phyloP scores from a whole-genome alignment of 2,113 vertebrate species.

The Nothoprocta perdicaria region DNA sequence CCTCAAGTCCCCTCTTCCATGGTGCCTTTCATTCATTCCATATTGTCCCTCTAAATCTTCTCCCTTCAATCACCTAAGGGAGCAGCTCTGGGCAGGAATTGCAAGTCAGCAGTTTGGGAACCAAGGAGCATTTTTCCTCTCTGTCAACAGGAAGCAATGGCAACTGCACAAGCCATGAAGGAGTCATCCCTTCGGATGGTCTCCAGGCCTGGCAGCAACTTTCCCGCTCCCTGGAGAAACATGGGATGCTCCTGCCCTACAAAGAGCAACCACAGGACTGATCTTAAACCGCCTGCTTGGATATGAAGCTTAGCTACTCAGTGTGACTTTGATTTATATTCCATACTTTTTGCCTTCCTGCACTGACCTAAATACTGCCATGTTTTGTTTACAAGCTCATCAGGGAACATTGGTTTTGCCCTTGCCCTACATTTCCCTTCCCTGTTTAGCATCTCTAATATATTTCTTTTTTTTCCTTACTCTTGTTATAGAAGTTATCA shows the following conservation, averaged over 20 bases:
- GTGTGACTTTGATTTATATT: not conserved
- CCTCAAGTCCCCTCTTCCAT: not conserved
- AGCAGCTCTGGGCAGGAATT: not conserved
- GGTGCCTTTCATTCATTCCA: not conserved
- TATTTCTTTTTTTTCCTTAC: not conserved
- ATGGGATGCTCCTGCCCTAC: not conserved
- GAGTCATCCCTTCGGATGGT: conserved; percentile 11
- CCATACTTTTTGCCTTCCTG: not conserved
- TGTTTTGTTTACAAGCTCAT: conserved; percentile 50
- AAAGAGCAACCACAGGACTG: not conserved
- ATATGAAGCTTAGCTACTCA: not conserved
- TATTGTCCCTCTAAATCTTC: not conserved
- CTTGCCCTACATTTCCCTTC: conserved; percentile 19
- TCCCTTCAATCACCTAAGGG: accelerated
- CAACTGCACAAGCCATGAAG: not conserved
- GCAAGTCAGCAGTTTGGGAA: not conserved
- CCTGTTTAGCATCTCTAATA: not conserved
- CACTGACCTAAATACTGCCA: conserved; percentile 7
- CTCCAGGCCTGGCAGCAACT: conserved; percentile 1
- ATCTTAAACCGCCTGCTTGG: not conserved
- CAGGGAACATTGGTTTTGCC: conserved; percentile 18
- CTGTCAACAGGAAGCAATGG: not conserved
- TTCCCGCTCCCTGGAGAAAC: not conserved
- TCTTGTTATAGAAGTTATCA: not conserved
- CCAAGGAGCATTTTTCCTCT: not conserved